These are phyloP conservation scores for Strongylocentrotus purpuratus DNA, from an alignment of 35 echinoderm and acorn worm species.

Conservation along the genomic window DNA sequence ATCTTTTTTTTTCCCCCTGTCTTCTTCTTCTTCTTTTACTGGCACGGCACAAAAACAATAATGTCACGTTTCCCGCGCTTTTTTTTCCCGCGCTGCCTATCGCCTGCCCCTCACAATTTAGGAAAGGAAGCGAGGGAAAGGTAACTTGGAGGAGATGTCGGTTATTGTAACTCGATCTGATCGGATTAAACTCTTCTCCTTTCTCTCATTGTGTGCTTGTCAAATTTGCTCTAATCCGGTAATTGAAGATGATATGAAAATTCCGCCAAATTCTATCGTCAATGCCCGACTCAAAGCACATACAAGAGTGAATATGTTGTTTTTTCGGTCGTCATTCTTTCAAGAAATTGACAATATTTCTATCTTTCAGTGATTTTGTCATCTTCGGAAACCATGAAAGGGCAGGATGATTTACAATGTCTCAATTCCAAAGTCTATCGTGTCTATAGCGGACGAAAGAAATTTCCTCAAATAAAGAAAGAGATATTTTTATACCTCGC, in stretches of 20 bases:
- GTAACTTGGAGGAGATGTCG: conserved; percentile 8
- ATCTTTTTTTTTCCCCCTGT: not conserved
- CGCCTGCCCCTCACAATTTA: not conserved
- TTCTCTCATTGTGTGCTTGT: conserved; percentile 2
- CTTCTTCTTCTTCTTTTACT: not conserved
- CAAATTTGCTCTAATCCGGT: conserved; percentile 51
- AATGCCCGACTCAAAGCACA: not conserved
- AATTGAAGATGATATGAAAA: conserved; percentile 53
- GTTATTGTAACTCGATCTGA: conserved; percentile 26
- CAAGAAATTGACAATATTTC: not conserved
- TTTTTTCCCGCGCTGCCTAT: not conserved
- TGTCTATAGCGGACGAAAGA: not conserved
- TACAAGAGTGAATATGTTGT: not conserved
- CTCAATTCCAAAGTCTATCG: not conserved
- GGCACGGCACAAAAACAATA: conserved; percentile 36
- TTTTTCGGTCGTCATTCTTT: not conserved
- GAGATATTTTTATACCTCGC: not conserved
- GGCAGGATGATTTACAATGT: not conserved
- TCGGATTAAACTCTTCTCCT: conserved; percentile 48
- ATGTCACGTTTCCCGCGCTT: not conserved
- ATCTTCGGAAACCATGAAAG: not conserved
- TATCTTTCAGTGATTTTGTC: conserved; percentile 3
- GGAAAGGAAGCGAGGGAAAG: not conserved
- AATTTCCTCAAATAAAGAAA: not conserved
- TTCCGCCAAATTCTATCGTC: conserved; percentile 43